Conservation (phyloP, 2,113 vertebrate species). For the Dendropsophus ebraccatus region DNA sequence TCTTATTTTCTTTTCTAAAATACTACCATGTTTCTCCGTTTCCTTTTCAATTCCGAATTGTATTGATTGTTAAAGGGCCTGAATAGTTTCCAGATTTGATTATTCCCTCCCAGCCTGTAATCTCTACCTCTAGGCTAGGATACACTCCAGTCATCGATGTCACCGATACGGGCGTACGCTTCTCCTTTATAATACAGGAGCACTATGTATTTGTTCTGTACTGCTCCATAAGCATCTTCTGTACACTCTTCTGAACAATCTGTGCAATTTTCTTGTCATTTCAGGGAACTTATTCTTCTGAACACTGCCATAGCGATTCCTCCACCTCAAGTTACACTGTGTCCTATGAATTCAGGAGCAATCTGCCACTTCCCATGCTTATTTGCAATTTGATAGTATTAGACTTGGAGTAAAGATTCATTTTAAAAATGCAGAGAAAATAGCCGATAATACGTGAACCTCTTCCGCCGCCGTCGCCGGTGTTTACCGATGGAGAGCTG, state of each 20-base stretch:
- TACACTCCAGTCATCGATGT: not conserved
- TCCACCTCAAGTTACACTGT: not conserved
- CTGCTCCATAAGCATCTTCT: not conserved
- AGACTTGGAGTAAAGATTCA: not conserved
- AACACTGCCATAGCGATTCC: conserved; percentile 3
- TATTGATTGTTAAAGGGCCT: too few species aligned
- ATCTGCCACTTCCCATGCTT: not conserved
- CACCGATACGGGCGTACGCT: not conserved
- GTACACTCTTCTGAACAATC: not conserved
- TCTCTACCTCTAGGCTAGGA: not conserved
- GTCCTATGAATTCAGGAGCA: not conserved
- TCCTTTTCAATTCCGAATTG: too few species aligned
- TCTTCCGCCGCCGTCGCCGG: too few species aligned
- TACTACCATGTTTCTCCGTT: too few species aligned
- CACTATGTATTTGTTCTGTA: not conserved
- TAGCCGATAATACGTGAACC: not conserved
- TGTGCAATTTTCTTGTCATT: conserved; percentile 24
- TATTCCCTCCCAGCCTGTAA: not conserved
- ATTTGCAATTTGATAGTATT: not conserved
- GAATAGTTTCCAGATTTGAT: too few species aligned
- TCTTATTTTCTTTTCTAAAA: too few species aligned
- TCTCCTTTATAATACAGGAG: not conserved
- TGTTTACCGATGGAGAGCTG: not conserved
- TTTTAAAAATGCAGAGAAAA: not conserved
- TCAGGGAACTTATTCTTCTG: not conserved